Evolutionary conservation across 2,113 vertebrate species (phyloP), one percentile per base, ranked within the genome.

Genomic region (Psilopsiagon aymara): DNA sequence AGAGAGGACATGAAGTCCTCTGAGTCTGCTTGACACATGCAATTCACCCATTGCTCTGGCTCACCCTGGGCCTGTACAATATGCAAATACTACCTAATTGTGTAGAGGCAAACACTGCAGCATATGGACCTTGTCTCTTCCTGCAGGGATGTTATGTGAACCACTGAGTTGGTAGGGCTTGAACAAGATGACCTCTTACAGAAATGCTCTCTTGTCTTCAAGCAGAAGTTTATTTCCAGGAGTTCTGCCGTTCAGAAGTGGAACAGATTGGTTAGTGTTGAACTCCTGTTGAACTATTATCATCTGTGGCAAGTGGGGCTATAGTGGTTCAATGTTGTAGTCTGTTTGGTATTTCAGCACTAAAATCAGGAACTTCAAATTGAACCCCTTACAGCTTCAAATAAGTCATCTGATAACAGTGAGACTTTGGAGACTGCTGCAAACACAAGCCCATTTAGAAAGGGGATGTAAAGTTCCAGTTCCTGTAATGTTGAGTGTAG

Each of bases 381-480:
- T 23, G 17, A 66, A 41, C 6, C 28, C 13, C 27, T 78, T 77
- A 57, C 41, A 79, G 11, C 16, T 64, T 63, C 27, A 24, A 16
- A 0, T 0, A 46, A 71, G 49, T 62, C 2, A 13, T 13, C 25
- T 55, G 69, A 43, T 33, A 44, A 23, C 15, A 67, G 27, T 8
- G 18, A 10, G 31, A 57, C 43, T 39, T 37, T 46, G 46, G 3
- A 60, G 52, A 23, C 25, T 46, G 63, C 46, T 52, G 62, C 19
- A 41, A 14, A 3, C 7, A 13, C 7, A 39, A 33, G 8, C 12
- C 23, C 55, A 0, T 5, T 35, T 37, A 78, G 43, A 59, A 67
- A 20, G 4, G 24, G 5, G 20, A 19, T 57, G 46, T 57, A 10
- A 47, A 24, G 21, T 0, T 39, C 13, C 29, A 17, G 16, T 37